These are phyloP conservation scores for Catocala sponsa DNA, from an alignment of 2,888 invertebrate genomes.

Conservation along the genomic window DNA sequence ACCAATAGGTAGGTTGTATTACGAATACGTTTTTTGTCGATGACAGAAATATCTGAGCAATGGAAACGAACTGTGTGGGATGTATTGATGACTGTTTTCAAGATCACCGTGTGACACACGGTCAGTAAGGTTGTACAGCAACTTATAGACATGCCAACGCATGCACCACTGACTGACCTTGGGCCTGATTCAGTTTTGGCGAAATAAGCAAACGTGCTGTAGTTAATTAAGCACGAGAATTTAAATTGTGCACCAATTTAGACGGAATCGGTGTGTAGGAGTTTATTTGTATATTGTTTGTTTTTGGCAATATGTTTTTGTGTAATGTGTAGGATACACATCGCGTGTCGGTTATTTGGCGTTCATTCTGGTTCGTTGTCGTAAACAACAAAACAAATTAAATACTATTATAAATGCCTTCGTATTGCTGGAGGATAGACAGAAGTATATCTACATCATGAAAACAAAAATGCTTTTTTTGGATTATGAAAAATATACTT, in stretches of 20 bases:
- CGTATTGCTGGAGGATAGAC: too few relatives aligned
- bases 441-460: too few relatives aligned
- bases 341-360: too few relatives aligned
- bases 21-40: conserved; percentile 39
- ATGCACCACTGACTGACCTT: conserved; percentile 10
- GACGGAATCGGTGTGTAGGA: conserved; percentile 6
- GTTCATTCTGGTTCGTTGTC: too few relatives aligned
- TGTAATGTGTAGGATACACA: too few relatives aligned
- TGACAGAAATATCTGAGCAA: conserved; percentile 34
- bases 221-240: neutral
- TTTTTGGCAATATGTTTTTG: too few relatives aligned
- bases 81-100: conserved; percentile 49
- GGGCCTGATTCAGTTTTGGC: conserved; percentile 1
- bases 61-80: conserved; percentile 42
- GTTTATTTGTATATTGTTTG: conserved; percentile 1
- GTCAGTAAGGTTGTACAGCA: conserved; percentile 19
- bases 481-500: too few relatives aligned
- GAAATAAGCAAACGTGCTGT: neutral
- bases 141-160: neutral
- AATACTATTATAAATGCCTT: too few relatives aligned
- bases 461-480: too few relatives aligned
- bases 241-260: neutral
- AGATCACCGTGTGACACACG: conserved; percentile 47
- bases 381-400: too few relatives aligned
- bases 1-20: conserved; percentile 10